phyloP scores from a whole-genome alignment of 2,113 vertebrate genomes.

The Gambusia affinis region DNA sequence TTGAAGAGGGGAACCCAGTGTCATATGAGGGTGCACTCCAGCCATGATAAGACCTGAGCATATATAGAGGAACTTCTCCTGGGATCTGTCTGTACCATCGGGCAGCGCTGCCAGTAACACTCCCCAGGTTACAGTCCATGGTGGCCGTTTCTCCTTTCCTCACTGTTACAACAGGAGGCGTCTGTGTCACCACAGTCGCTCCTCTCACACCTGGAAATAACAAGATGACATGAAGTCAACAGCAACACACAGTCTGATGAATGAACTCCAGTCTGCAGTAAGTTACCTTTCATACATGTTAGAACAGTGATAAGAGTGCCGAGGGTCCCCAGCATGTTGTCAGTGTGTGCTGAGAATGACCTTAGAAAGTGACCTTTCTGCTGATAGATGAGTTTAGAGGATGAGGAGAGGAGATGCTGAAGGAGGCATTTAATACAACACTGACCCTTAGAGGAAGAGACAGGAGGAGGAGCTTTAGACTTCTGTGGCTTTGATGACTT shows the following conservation, averaged over 20 bases:
- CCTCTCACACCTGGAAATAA: slow-evolving; percentile 18
- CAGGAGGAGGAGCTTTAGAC: background rate
- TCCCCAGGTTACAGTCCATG: slow-evolving; percentile 43
- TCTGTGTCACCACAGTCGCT: background rate
- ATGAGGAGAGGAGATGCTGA: slow-evolving; percentile 48
- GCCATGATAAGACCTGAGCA: background rate
- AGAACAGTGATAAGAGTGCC: slow-evolving; percentile 54
- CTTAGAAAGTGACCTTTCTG: slow-evolving; percentile 11
- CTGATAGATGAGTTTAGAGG: slow-evolving; percentile 14
- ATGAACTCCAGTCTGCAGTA: slow-evolving; percentile 35
- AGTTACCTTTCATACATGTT: slow-evolving; percentile 44
- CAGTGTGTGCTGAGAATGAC: slow-evolving; percentile 39
- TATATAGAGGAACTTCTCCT: background rate
- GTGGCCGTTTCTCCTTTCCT: slow-evolving; percentile 46
- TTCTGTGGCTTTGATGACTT: too few relatives aligned
- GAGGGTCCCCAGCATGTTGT: slow-evolving; percentile 58
- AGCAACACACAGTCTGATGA: slow-evolving; percentile 21
- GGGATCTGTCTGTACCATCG: slow-evolving; percentile 6
- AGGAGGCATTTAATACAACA: slow-evolving; percentile 31
- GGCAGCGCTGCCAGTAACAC: background rate
- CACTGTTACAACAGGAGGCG: slow-evolving; percentile 20
- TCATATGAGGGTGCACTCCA: background rate
- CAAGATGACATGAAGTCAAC: slow-evolving; percentile 27
- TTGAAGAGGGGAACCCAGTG: background rate
- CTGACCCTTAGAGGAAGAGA: background rate